Conservation (phyloP, 2,113 vertebrate genomes). For the Melanocharis versteri region DNA sequence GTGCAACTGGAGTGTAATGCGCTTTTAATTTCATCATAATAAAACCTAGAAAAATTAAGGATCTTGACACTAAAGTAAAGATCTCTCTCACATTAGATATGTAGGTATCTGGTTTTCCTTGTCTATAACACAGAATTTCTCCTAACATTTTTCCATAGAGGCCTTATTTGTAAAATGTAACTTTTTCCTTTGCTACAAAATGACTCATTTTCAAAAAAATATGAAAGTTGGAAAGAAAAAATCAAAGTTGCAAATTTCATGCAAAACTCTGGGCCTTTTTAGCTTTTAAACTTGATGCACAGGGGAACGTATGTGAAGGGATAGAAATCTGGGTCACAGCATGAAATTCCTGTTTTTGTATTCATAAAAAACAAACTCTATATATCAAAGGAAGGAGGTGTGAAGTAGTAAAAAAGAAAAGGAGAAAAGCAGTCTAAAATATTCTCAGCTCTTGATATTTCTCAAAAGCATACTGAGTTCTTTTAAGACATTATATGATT, state of each 20-base stretch:
- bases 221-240: background rate
- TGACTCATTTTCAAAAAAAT: slow-evolving; percentile 48
- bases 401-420: slow-evolving; percentile 60
- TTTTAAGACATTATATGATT: background rate
- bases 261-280: slow-evolving; percentile 53
- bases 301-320: slow-evolving; percentile 51
- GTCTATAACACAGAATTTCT: background rate
- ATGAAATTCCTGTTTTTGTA: slow-evolving; percentile 66
- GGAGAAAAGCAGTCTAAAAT: slow-evolving; percentile 48
- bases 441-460: background rate
- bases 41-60: background rate
- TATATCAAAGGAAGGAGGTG: slow-evolving; percentile 65
- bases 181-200: background rate
- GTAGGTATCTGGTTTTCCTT: background rate
- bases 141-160: background rate
- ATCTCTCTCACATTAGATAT: background rate
- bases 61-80: background rate
- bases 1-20: background rate
- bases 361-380: slow-evolving; percentile 63
- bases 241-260: slow-evolving; percentile 51
- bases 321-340: slow-evolving; percentile 66
- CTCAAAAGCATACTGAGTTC: background rate
- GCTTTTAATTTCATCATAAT: background rate
- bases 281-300: slow-evolving; percentile 63
- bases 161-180: background rate